These are phyloP conservation scores for Bombus waltoni DNA, from an alignment of 1,140 invertebrate genomes.

Conservation along the genomic window DNA sequence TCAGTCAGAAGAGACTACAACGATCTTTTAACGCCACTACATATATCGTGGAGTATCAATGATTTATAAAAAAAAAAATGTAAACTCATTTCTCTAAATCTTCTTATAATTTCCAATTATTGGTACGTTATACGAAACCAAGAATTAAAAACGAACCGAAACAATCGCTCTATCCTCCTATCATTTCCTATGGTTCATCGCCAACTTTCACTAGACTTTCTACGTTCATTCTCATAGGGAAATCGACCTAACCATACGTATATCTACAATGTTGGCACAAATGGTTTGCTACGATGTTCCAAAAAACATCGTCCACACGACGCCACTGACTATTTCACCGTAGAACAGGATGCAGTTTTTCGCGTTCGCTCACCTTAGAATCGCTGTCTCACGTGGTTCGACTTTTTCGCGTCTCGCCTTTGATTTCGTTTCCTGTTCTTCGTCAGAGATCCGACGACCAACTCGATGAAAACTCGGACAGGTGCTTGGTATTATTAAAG, in stretches of 20 bases:
- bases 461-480: too few relatives aligned
- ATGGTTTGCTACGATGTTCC: neutral
- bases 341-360: neutral
- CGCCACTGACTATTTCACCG: neutral
- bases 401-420: neutral
- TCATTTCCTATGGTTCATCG: neutral
- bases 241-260: neutral
- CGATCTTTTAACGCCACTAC: too few relatives aligned
- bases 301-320: neutral
- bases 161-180: neutral
- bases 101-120: too few relatives aligned
- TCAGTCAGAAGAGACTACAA: too few relatives aligned
- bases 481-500: neutral
- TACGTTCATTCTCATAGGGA: neutral
- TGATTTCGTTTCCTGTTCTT: neutral
- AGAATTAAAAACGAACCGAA: neutral
- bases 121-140: neutral
- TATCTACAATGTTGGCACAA: neutral
- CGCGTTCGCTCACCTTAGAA: constrained; percentile 30
- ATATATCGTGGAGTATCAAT: too few relatives aligned
- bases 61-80: too few relatives aligned
- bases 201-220: neutral
- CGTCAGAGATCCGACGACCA: neutral
- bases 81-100: too few relatives aligned
- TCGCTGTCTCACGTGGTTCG: neutral